phyloP scores from a whole-genome alignment of 2,113 vertebrate species.

The Leuciscus idus region DNA sequence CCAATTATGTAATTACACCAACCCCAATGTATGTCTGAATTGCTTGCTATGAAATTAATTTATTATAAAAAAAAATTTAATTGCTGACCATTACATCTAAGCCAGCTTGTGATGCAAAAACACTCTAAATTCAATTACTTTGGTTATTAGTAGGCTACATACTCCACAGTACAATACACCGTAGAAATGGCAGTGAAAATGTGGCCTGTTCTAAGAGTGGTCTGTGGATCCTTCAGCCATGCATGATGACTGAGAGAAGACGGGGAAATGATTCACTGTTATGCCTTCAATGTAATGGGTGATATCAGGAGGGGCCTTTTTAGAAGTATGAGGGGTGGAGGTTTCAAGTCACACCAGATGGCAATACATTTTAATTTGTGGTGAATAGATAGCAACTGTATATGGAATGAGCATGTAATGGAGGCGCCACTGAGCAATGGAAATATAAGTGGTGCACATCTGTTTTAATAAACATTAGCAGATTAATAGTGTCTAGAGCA shows the following conservation, averaged over 20 bases:
- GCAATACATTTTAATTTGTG: conserved; percentile 75
- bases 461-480: conserved; percentile 80
- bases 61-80: not conserved
- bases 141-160: not conserved
- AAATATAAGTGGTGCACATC: conserved; percentile 79
- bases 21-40: not conserved
- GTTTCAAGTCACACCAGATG: conserved; percentile 78
- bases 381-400: conserved; percentile 74
- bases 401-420: conserved; percentile 67
- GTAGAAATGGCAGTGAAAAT: not conserved
- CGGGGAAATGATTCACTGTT: not conserved
- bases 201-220: not conserved
- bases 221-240: not conserved
- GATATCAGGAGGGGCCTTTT: conserved; percentile 37
- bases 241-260: not conserved
- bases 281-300: not conserved
- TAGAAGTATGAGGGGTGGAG: conserved; percentile 22
- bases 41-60: not conserved
- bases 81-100: too few relatives aligned
- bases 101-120: too few relatives aligned
- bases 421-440: conserved; percentile 75
- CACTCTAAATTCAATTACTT: too few relatives aligned
- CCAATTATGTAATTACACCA: too few relatives aligned
- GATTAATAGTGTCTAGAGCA: conserved; percentile 76
- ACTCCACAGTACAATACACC: not conserved